A percentile compares a stretch with the other conserved stretches of the same genome.
Evolutionary conservation across 2,888 invertebrate species (phyloP).

Genomic region (Glaucopsyche alexis): DNA sequence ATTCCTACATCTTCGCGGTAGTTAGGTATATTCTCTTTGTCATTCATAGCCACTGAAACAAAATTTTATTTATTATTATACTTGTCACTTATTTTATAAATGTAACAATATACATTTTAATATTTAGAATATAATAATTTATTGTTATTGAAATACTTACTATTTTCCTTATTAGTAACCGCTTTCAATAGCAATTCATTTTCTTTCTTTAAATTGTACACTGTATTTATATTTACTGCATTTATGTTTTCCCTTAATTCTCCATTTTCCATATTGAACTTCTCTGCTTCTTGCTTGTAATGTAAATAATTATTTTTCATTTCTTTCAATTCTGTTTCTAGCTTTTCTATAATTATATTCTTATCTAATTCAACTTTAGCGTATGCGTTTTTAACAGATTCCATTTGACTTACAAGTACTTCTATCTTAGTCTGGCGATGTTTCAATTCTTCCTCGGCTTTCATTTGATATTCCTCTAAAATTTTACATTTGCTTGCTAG

Average conservation of each 20-base stretch:
- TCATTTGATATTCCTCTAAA: slow-evolving; percentile 54
- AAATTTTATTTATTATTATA: slow-evolving; percentile 28
- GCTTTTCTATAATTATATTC: slow-evolving; percentile 46
- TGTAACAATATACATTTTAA: not conserved
- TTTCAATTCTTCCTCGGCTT: slow-evolving; percentile 53
- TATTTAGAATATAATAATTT: not conserved
- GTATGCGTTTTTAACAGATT: slow-evolving; percentile 23
- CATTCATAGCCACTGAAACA: slow-evolving; percentile 53
- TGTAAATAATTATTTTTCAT: slow-evolving; percentile 48
- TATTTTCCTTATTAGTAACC: slow-evolving; percentile 55
- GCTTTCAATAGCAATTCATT: slow-evolving; percentile 56
- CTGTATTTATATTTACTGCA: slow-evolving; percentile 42
- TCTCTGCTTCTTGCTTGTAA: slow-evolving; percentile 45
- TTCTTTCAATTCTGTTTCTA: slow-evolving; percentile 52
- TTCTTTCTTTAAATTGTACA: slow-evolving; percentile 44
- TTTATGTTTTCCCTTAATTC: slow-evolving; percentile 47
- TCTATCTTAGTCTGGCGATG: slow-evolving; percentile 51
- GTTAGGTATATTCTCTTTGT: slow-evolving; percentile 53
- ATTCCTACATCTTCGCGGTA: slow-evolving; percentile 47
- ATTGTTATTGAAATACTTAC: slow-evolving; percentile 53
- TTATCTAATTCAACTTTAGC: slow-evolving; percentile 43
- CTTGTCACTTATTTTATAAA: not conserved
- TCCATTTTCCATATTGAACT: slow-evolving; percentile 42
- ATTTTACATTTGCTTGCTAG: slow-evolving; percentile 51
- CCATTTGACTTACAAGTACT: slow-evolving; percentile 38